Conservation (phyloP, 2,888 invertebrate species). For the Autographa gamma region DNA sequence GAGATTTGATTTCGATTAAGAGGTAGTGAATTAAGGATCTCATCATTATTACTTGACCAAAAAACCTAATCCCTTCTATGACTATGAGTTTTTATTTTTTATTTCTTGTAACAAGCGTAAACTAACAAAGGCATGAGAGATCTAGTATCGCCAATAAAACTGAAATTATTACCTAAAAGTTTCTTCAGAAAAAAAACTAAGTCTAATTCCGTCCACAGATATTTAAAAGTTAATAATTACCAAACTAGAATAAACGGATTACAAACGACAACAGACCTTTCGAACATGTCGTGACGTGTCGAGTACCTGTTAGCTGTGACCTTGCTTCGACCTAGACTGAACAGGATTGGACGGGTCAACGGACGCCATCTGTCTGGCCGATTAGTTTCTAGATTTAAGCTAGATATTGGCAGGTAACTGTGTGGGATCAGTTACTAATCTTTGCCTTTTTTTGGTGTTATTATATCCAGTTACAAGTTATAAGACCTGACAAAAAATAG, state of each 20-base stretch:
- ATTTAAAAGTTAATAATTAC: background rate
- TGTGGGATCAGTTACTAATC: background rate
- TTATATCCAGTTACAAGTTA: background rate
- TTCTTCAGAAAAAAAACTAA: too few species aligned
- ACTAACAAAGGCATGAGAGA: too few species aligned
- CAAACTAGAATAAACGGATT: background rate
- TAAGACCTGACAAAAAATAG: background rate
- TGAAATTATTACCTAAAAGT: too few species aligned
- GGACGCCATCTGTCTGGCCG: conserved; percentile 57
- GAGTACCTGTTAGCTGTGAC: conserved; percentile 63
- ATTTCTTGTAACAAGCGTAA: too few species aligned
- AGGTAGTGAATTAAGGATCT: conserved; percentile 25
- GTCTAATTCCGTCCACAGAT: too few species aligned
- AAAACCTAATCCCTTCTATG: too few species aligned
- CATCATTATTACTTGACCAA: too few species aligned
- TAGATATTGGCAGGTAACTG: conserved; percentile 25
- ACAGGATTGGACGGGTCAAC: conserved; percentile 65
- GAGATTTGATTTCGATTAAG: conserved; percentile 17
- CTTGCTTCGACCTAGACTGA: conserved; percentile 74
- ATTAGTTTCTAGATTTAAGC: conserved; percentile 36
- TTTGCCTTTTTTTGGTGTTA: background rate
- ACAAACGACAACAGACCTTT: conserved; percentile 22
- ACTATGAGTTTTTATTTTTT: too few species aligned
- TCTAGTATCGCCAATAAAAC: too few species aligned
- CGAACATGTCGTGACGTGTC: conserved; percentile 61